A percentile compares a stretch with the other conserved stretches of the same genome.
Evolutionary conservation across 2,888 invertebrate genomes (phyloP).

Genomic region (Sesia apiformis): DNA sequence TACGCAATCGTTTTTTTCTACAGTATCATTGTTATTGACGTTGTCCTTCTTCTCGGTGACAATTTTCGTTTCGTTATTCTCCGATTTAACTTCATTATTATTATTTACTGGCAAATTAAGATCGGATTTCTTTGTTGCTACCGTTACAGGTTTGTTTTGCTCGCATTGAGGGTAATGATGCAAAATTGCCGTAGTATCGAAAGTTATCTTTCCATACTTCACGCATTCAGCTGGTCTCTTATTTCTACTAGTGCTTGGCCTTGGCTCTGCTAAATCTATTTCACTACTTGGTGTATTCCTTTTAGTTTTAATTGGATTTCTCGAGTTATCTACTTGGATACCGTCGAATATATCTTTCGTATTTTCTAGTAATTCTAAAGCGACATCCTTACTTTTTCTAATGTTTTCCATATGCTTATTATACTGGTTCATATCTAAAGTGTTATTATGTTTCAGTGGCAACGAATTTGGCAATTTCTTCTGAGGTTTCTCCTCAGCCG

Average conservation of each 20-base stretch:
- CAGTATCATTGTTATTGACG: slow-evolving; percentile 45
- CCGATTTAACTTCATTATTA: slow-evolving; percentile 38
- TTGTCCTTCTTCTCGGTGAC: slow-evolving; percentile 31
- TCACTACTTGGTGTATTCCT: slow-evolving; percentile 28
- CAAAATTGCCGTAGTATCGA: slow-evolving; percentile 61
- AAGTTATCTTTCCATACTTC: slow-evolving; percentile 63
- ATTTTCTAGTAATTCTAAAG: slow-evolving; percentile 55
- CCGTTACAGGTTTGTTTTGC: slow-evolving; percentile 7
- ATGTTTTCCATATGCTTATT: slow-evolving; percentile 62
- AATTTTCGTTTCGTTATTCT: slow-evolving; percentile 20
- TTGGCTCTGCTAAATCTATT: slow-evolving; percentile 35
- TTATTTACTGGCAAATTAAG: slow-evolving; percentile 40
- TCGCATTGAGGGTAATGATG: slow-evolving; percentile 57
- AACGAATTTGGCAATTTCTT: slow-evolving; percentile 61
- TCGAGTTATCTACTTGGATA: slow-evolving; percentile 23
- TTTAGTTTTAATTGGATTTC: slow-evolving; percentile 15
- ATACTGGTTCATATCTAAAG: slow-evolving; percentile 61
- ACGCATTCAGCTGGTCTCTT: slow-evolving; percentile 50
- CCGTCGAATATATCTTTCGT: slow-evolving; percentile 48
- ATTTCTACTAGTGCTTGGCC: slow-evolving; percentile 45
- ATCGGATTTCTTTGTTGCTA: slow-evolving; percentile 42
- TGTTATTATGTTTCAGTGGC: slow-evolving; percentile 60
- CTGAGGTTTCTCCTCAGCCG: slow-evolving; percentile 50
- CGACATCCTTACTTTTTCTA: slow-evolving; percentile 50
- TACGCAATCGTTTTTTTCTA: slow-evolving; percentile 24